Conservation (phyloP, 2,797 vertebrate species). For the Gadopsis marmoratus region DNA sequence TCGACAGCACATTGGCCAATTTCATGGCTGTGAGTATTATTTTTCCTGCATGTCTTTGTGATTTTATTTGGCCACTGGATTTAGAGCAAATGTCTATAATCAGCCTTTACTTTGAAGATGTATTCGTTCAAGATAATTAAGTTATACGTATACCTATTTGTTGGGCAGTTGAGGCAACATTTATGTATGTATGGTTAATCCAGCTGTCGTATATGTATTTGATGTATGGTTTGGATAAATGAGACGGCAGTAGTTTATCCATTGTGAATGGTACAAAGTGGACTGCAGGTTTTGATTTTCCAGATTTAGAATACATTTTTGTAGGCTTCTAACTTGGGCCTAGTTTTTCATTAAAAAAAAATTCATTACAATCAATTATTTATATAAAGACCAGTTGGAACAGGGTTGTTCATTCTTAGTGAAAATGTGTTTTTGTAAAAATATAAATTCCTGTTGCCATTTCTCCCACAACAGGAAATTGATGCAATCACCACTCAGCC, state of each 20-base stretch:
- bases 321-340: neutral
- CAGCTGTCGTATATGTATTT: neutral
- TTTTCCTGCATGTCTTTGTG: neutral
- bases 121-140: neutral
- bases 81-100: neutral
- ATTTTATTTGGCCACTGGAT: neutral
- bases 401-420: neutral
- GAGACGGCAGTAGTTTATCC: too few relatives aligned
- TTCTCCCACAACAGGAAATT: conserved; percentile 88
- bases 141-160: neutral
- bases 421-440: neutral
- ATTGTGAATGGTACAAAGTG: neutral
- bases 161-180: neutral
- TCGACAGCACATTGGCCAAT: conserved; percentile 96
- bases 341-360: neutral
- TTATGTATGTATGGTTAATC: neutral
- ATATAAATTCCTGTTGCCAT: neutral
- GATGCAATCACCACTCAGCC: conserved; percentile 98
- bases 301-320: neutral
- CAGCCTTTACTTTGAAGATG: neutral
- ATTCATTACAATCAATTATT: too few relatives aligned
- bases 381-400: too few relatives aligned
- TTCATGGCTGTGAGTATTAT: conserved; percentile 93
- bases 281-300: neutral
- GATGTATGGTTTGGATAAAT: too few relatives aligned